Evolutionary conservation across 1,140 invertebrate species (phyloP).

Genomic region (Drosophila varians): DNA sequence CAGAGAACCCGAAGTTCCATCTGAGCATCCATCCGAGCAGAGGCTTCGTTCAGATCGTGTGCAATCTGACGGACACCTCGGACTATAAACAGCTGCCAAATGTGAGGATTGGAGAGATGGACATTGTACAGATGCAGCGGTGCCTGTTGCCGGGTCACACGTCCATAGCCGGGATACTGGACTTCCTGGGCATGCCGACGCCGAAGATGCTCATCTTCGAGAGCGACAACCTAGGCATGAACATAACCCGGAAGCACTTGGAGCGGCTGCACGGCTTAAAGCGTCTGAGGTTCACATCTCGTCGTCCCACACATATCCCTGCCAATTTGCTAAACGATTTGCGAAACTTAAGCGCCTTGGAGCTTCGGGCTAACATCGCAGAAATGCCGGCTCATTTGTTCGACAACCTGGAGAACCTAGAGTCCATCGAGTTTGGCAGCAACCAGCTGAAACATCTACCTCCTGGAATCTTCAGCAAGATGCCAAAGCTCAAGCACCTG

Average conservation of each 20-base stretch:
- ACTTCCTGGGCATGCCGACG: conserved; percentile 61
- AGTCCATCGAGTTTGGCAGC: conserved; percentile 86
- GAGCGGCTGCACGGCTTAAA: conserved; percentile 56
- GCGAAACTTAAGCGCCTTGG: conserved; percentile 85
- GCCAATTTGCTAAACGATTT: conserved; percentile 86
- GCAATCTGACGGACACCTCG: conserved; percentile 50
- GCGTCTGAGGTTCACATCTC: conserved; percentile 65
- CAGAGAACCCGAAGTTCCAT: conserved; percentile 62
- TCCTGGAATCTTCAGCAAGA: conserved; percentile 85
- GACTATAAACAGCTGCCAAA: conserved; percentile 68
- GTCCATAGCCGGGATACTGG: conserved; percentile 66
- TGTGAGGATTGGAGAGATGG: conserved; percentile 56
- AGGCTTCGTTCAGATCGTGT: conserved; percentile 65
- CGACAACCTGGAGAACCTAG: conserved; percentile 84
- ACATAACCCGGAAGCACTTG: conserved; percentile 68
- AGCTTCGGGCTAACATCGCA: conserved; percentile 86
- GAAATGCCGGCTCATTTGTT: conserved; percentile 86
- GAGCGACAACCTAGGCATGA: conserved; percentile 70
- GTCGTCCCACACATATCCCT: conserved; percentile 84
- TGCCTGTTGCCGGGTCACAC: conserved; percentile 69
- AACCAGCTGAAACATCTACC: conserved; percentile 86
- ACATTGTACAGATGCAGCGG: conserved; percentile 64
- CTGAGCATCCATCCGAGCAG: conserved; percentile 56
- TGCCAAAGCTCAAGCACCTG: conserved; percentile 85
- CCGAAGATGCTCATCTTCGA: conserved; percentile 67